These are phyloP conservation scores for Chionomys nivalis DNA, from an alignment of 2,113 vertebrate genomes.

Conservation along the genomic window DNA sequence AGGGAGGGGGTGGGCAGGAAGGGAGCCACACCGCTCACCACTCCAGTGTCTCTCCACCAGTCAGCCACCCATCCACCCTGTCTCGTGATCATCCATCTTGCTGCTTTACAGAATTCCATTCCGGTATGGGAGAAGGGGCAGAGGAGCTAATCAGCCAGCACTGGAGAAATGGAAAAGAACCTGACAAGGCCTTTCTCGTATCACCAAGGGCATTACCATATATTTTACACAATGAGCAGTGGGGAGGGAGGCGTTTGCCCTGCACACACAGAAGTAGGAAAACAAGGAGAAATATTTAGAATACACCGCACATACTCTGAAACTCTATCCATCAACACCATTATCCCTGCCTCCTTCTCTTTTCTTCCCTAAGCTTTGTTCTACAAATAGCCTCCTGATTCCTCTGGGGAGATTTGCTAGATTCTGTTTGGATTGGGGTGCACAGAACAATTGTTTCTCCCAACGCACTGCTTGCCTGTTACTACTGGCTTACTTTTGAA, in stretches of 20 bases:
- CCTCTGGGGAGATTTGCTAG: slow-evolving; percentile 53
- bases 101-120: not conserved
- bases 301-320: slow-evolving; percentile 41
- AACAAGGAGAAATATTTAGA: slow-evolving; percentile 58
- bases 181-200: not conserved
- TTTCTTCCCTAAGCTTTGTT: not conserved
- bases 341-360: not conserved
- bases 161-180: not conserved
- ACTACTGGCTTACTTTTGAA: slow-evolving; percentile 39
- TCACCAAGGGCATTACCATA: not conserved
- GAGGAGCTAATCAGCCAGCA: not conserved
- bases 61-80: not conserved
- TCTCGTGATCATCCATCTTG: not conserved
- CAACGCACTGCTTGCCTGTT: not conserved
- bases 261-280: not conserved
- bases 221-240: not conserved
- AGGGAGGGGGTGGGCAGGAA: not conserved
- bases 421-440: slow-evolving; percentile 50
- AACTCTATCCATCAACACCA: slow-evolving; percentile 31
- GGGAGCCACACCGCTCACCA: not conserved
- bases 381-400: not conserved
- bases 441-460: slow-evolving; percentile 43
- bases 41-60: not conserved
- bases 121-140: not conserved
- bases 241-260: not conserved